A percentile compares a stretch with the other conserved stretches of the same genome.
These are phyloP conservation scores for Vombatus ursinus DNA, from an alignment of 2,113 vertebrate genomes.

Conservation along the genomic window DNA sequence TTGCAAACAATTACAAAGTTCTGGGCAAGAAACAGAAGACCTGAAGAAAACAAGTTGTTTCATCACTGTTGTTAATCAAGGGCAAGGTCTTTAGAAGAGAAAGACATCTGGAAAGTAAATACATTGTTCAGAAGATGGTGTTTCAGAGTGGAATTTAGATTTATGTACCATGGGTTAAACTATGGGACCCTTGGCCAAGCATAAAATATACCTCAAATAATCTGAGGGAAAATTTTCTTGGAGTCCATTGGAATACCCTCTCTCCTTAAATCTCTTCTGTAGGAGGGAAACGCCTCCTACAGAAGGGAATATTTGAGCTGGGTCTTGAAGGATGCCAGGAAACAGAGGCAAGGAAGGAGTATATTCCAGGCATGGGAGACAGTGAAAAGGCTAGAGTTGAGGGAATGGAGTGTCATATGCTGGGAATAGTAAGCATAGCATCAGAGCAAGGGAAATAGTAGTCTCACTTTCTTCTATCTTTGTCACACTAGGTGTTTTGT, in stretches of 20 bases:
- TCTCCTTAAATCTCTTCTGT: not conserved
- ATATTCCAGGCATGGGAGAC: too few species aligned
- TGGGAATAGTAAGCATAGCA: not conserved
- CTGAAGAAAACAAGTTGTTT: not conserved
- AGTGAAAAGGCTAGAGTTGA: not conserved
- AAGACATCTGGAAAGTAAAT: too few species aligned
- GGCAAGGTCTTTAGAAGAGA: not conserved
- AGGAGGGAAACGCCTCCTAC: not conserved
- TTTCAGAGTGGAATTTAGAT: not conserved
- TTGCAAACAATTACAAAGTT: not conserved
- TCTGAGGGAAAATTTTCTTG: not conserved
- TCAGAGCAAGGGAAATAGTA: not conserved
- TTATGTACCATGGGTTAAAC: not conserved
- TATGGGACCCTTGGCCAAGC: not conserved
- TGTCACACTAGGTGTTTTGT: not conserved
- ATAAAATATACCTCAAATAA: not conserved
- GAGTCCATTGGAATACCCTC: not conserved
- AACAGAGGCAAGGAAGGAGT: too few species aligned
- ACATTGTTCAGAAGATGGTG: not conserved
- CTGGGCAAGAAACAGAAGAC: not conserved
- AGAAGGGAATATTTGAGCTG: not conserved
- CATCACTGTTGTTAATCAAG: not conserved
- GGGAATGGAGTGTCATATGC: not conserved
- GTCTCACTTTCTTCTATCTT: not conserved
- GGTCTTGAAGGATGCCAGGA: not conserved